Evolutionary conservation across 2,888 invertebrate species (phyloP), one percentile per base, ranked within the genome.

Genomic region (Tetramorium bicarinatum): DNA sequence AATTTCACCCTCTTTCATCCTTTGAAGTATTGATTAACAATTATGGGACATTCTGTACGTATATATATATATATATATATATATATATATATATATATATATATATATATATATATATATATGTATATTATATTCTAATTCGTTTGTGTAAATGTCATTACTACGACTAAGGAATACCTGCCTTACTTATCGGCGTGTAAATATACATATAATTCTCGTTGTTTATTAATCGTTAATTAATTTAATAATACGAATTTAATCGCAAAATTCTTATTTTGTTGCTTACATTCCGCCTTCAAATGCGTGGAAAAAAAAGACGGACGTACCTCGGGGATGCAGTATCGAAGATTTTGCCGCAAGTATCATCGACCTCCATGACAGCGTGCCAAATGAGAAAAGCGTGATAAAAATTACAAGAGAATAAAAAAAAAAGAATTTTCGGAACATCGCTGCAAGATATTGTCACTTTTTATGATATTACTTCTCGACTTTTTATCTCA

Each of bases 371-470:
- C 47, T 47, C 6, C 13, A 67, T n/a, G 47, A 71, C 29, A 59
- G 59, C 47, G 79, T 80, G 79, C 79, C 79, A 80, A 80, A 80
- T 80, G 38, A 59, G 56, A 77, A 44, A n/a, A 54, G 54, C 25
- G 52, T 41, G 8, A 52, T 34, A n/a, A 44, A 59, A 18, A 15
- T 76, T 11, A 18, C 21, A n/a, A 21, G 9, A n/a, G 21, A 38
- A 25, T 25, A 54, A 52, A 54, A 34, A 54, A 34, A 34, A 34
- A 34, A 34, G 29, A 34, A 34, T 25, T 66, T 54, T 54, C 41
- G 41, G n/a, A 66, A 77, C 38, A 34, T 13, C 15, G 15, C 21
- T 21, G 38, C 18, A 25, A 8, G 11, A 52, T 25, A 38, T 54
- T 18, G 54, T 29, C 29, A 34, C 29, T 44, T 67, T 67, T 34